These are phyloP conservation scores for Daubentonia madagascariensis DNA, from an alignment of 2,113 vertebrate species.

Conservation along the genomic window DNA sequence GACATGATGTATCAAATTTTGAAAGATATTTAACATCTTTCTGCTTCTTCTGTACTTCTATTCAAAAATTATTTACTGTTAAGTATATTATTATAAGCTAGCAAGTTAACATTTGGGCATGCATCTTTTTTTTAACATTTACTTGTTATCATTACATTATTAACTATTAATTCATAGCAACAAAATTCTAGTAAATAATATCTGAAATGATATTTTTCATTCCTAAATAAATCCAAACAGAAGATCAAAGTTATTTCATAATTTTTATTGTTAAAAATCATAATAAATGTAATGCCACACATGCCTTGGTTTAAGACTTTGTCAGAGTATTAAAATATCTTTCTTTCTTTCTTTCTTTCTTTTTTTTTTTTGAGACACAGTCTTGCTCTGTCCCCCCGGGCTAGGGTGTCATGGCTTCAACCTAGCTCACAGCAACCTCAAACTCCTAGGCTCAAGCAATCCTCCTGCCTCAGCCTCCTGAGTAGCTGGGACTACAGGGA, in stretches of 20 bases:
- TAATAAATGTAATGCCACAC: not conserved
- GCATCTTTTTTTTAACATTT: not conserved
- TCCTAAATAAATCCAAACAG: not conserved
- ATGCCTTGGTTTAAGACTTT: not conserved
- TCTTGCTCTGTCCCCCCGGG: too few relatives aligned
- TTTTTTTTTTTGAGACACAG: too few relatives aligned
- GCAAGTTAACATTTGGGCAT: not conserved
- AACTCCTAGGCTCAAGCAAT: too few relatives aligned
- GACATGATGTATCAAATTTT: not conserved
- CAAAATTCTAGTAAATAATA: not conserved
- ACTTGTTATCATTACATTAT: not conserved
- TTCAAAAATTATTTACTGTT: not conserved
- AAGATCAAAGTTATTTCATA: not conserved
- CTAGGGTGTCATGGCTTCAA: too few relatives aligned
- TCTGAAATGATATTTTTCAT: not conserved
- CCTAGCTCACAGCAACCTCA: too few relatives aligned
- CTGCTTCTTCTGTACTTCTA: not conserved
- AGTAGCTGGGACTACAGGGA: too few relatives aligned
- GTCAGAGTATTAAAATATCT: slow-evolving; percentile 13
- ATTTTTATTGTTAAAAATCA: not conserved
- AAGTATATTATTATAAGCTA: not conserved
- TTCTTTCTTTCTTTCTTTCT: too few relatives aligned
- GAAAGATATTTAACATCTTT: not conserved
- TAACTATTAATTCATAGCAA: not conserved
- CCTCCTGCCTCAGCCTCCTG: too few relatives aligned